Evolutionary conservation across 2,797 vertebrate species (phyloP), one percentile per base, ranked within the genome.

Genomic region (Tiaroga cobitis): DNA sequence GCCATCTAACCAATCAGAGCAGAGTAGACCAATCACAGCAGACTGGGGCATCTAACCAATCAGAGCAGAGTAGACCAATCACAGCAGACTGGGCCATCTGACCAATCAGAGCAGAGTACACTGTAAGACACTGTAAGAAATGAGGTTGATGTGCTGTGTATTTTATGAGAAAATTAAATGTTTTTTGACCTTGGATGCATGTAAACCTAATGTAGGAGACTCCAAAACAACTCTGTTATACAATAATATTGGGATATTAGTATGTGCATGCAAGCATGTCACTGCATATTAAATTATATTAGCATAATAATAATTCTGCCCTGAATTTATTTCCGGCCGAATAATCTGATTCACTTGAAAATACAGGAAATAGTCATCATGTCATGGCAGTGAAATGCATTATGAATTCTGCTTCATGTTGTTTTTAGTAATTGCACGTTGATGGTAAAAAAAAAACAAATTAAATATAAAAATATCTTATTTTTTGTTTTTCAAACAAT

Each of bases 401-500:
- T 59, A n/a, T n/a, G 7, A 59, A 56, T 78, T 39, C 34, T 29
- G 34, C n/a, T 78, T 63, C 16, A 39, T 37, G 39, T 5, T 41
- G 34, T 61, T 41, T 61, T 63, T 61, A 63, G n/a, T 63, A 78
- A 63, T 78, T 61, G 54, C 16, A 63, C 43, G 54, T 78, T 77
- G 54, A 61, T 26, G 13, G 34, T 5, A 59, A 32, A 24, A 32
- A 51, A 76, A 8, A 34, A 10, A 34, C 0, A 26, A 2, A 26
- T 9, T 29, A 18, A 61, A 15, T 63, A 32, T 65, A 32, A 32
- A 65, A 65, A 18, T 51, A 32, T 24, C 3, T 34, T n/a, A n/a
- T n/a, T n/a, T 59, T 61, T 82, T 63, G 10, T 43, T 73, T 41
- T 72, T 59, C 19, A 34, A 29, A 19, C 37, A 21, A 13, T 72